A percentile compares a stretch with the other conserved stretches of the same genome.
Evolutionary conservation across 2,888 invertebrate genomes (phyloP).

Genomic region (Phrixothrix hirtus): DNA sequence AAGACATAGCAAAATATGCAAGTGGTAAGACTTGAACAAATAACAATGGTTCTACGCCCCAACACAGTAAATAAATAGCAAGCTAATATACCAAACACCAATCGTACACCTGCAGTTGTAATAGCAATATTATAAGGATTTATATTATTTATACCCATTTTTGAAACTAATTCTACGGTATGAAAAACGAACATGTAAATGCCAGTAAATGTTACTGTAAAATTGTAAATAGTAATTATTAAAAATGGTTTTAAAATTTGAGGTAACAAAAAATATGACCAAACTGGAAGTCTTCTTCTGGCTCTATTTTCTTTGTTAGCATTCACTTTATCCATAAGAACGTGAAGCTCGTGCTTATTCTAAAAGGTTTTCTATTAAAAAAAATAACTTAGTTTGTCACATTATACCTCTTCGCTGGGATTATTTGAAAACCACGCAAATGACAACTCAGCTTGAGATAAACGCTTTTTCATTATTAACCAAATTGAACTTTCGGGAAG

Average conservation of each 20-base stretch:
- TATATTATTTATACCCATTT: slow-evolving; percentile 56
- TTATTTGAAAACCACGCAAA: slow-evolving; percentile 33
- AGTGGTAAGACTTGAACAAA: background rate
- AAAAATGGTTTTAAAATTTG: slow-evolving; percentile 72
- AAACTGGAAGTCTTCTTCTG: background rate
- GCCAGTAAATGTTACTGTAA: slow-evolving; percentile 74
- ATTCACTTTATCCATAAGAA: background rate
- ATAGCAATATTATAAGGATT: slow-evolving; percentile 51
- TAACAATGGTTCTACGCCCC: background rate
- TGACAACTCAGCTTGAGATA: slow-evolving; percentile 56
- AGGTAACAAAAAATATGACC: slow-evolving; percentile 41
- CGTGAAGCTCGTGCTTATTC: background rate
- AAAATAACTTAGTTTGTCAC: too few relatives aligned
- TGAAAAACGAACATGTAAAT: slow-evolving; percentile 79
- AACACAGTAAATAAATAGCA: background rate
- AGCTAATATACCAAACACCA: background rate
- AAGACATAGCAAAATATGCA: slow-evolving; percentile 58
- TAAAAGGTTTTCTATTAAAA: background rate
- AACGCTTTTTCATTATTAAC: slow-evolving; percentile 66
- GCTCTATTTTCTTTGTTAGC: background rate
- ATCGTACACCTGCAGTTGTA: background rate
- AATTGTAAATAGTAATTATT: slow-evolving; percentile 74
- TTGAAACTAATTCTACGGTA: slow-evolving; percentile 72
- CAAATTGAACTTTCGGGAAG: slow-evolving; percentile 78
- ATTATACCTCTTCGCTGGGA: background rate